Evolutionary conservation across 2,113 vertebrate genomes (phyloP).

Genomic region (Thalassarche chlororhynchos): DNA sequence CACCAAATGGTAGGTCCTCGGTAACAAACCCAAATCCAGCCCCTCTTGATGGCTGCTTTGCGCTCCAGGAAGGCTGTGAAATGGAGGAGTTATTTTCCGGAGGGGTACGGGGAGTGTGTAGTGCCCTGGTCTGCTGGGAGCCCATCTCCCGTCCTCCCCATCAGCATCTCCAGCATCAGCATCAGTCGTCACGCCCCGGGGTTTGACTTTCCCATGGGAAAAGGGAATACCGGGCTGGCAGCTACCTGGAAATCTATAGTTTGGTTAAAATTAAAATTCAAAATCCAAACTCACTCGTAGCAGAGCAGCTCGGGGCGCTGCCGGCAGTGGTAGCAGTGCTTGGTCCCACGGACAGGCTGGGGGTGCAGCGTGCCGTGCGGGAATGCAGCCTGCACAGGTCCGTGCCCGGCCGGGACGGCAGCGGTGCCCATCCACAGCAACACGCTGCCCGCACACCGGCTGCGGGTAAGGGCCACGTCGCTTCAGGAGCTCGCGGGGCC

Average conservation of each 20-base stretch:
- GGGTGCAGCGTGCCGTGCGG: accelerated
- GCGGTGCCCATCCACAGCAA: background rate
- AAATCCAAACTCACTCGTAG: background rate
- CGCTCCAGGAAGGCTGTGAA: background rate
- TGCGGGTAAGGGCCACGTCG: accelerated
- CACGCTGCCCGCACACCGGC: background rate
- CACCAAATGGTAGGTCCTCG: background rate
- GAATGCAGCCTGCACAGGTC: background rate
- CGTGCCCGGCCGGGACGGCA: background rate
- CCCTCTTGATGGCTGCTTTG: accelerated
- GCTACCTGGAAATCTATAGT: background rate
- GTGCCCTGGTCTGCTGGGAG: background rate
- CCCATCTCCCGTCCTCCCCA: background rate
- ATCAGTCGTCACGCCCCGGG: accelerated
- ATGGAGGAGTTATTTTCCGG: background rate
- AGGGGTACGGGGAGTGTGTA: too few relatives aligned
- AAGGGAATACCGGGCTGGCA: background rate
- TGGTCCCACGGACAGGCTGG: background rate
- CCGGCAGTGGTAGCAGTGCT: background rate
- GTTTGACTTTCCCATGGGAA: background rate
- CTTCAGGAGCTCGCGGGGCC: accelerated
- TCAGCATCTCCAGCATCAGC: background rate
- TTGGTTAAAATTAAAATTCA: background rate
- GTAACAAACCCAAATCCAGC: background rate
- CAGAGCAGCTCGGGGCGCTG: background rate